A percentile compares a stretch with the other conserved stretches of the same genome.
Evolutionary conservation across 2,797 vertebrate genomes (phyloP).

Genomic region (Crypturellus tataupa): DNA sequence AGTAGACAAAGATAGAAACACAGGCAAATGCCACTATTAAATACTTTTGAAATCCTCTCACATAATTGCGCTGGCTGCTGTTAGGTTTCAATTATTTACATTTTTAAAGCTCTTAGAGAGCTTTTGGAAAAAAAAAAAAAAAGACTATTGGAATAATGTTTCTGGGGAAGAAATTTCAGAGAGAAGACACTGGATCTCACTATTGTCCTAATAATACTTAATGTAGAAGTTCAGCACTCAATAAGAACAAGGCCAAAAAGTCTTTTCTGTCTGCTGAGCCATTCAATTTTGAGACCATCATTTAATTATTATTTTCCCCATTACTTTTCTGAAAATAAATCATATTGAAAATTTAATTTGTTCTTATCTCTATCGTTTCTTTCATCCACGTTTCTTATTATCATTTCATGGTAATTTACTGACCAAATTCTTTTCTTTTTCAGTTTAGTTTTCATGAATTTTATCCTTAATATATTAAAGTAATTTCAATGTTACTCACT

Average conservation of each 20-base stretch:
- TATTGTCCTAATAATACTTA: not conserved
- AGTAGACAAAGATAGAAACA: not conserved
- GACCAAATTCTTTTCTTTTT: not conserved
- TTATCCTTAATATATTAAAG: not conserved
- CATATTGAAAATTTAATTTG: not conserved
- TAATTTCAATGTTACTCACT: not conserved
- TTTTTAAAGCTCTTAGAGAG: not conserved
- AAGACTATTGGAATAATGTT: not conserved
- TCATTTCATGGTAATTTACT: not conserved
- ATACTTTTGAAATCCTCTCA: not conserved
- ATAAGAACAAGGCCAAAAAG: not conserved
- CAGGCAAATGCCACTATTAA: not conserved
- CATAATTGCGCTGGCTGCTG: not conserved
- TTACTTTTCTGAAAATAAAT: constrained; percentile 16
- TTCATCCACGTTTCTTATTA: not conserved
- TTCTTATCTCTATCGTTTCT: not conserved
- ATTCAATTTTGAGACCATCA: not conserved
- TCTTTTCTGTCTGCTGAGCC: not conserved
- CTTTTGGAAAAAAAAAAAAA: not conserved
- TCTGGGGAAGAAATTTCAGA: not conserved
- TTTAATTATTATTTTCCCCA: not conserved
- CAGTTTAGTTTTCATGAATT: not conserved
- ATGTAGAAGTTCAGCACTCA: not conserved
- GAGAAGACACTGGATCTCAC: not conserved
- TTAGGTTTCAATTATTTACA: not conserved